Percentiles rank a stretch among this genome's conserved stretches.
phyloP scores from a whole-genome alignment of 2,113 vertebrate species.

The Colius striatus region DNA sequence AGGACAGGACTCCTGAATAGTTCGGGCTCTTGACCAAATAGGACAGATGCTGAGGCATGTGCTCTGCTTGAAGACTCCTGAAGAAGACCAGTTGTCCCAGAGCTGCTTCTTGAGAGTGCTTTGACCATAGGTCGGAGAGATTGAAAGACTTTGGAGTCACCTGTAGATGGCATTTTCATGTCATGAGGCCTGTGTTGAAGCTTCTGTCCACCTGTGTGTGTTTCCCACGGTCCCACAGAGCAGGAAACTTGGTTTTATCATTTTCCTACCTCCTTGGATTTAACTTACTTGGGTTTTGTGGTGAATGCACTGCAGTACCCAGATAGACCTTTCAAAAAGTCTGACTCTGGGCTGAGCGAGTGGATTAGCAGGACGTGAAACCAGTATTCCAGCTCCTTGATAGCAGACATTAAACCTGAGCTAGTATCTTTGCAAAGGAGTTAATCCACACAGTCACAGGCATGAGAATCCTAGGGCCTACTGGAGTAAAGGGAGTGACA shows the following conservation, averaged over 20 bases:
- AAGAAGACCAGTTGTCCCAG: not conserved
- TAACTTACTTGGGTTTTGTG: not conserved
- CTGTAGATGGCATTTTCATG: not conserved
- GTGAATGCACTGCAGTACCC: not conserved
- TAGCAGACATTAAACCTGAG: accelerated
- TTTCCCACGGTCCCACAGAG: not conserved
- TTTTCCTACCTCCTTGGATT: not conserved
- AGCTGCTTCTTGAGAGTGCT: not conserved
- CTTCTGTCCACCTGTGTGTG: not conserved
- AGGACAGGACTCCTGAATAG: not conserved
- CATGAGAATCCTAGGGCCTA: not conserved
- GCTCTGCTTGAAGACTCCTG: not conserved
- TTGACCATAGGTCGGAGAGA: not conserved
- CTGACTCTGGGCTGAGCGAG: not conserved
- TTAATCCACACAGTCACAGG: not conserved
- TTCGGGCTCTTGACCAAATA: not conserved
- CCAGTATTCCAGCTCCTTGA: not conserved
- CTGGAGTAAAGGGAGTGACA: not conserved
- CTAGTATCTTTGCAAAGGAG: not conserved
- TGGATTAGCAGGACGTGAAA: not conserved
- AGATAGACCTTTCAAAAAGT: not conserved
- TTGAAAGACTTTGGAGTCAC: not conserved
- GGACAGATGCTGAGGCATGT: not conserved
- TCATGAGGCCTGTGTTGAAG: not conserved
- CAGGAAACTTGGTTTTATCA: not conserved